These are phyloP conservation scores for Sebastolobus altivelis DNA, from an alignment of 2,797 vertebrate species.

Conservation along the genomic window DNA sequence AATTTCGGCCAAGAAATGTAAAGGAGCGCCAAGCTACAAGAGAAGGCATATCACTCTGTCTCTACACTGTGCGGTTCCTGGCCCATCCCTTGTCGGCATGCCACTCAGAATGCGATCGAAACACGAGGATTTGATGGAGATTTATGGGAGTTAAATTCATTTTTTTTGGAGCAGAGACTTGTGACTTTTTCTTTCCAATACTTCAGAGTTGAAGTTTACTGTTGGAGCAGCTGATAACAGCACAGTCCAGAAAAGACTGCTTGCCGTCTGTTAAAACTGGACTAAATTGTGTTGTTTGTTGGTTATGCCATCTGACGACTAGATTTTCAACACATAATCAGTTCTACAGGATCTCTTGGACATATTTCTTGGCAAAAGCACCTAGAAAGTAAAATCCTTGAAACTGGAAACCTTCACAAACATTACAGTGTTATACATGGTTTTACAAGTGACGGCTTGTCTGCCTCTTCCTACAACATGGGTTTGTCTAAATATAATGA, in stretches of 20 bases:
- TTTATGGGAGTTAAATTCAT: not conserved
- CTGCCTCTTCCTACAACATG: not conserved
- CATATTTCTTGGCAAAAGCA: not conserved
- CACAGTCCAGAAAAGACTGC: not conserved
- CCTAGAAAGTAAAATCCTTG: not conserved
- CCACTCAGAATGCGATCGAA: not conserved
- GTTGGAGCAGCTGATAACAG: not conserved
- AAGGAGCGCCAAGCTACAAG: not conserved
- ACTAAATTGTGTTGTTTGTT: not conserved
- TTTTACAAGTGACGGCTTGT: not conserved
- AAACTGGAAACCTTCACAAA: not conserved
- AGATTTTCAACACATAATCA: not conserved
- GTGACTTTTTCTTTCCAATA: not conserved
- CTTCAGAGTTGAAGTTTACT: not conserved
- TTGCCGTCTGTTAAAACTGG: not conserved
- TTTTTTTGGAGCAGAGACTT: not conserved
- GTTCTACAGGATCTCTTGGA: not conserved
- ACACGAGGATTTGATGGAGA: not conserved
- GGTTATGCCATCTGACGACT: not conserved
- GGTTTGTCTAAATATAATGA: not conserved
- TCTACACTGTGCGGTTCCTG: not conserved
- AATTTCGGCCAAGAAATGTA: not conserved
- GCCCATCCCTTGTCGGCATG: not conserved
- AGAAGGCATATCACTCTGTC: not conserved
- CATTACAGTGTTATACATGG: not conserved